Base-by-base conservation (phyloP, 2,797 vertebrate species). In the Cottoperca gobio region DNA sequence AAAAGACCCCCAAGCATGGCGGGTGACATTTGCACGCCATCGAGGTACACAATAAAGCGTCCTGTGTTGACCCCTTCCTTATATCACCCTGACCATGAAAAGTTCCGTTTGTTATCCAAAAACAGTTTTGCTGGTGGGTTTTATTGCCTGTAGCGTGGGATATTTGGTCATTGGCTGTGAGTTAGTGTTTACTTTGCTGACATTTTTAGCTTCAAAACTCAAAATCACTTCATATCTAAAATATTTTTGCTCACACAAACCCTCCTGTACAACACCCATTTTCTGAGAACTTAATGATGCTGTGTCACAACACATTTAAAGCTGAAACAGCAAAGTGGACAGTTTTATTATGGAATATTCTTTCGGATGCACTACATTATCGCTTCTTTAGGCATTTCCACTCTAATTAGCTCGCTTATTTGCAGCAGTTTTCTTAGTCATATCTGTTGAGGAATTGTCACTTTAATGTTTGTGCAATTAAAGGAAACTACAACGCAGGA, bases 391-490 rank as follows among this genome's bases (percentile, higher is more conserved):
- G 58, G 42, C 54, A 52, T 82, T 71, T 72, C 24, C 55, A 23
- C 48, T 64, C 46, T 80, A 84, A 87, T 89, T 83, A 85, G 42
- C 83, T 67, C 0, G 1, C 45, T 71, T 70, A 57, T 75, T 81
- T 82, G 24, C 73, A 16, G 37, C 71, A 50, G 37, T 59, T 75
- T n/a, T 73, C 79, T 66, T 60, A 49, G 31, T 83, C 68, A 70
- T 82, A 72, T 67, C 76, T 70, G 49, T 68, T 74, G 59, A 72
- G 77, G 60, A 83, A 89, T 76, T 81, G 71, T 35, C 65, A 79
- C 57, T 83, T 86, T 81, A 87, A 82, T 86, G 79, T 74, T 75
- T 57, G 26, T 61, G 65, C 82, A 67, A 79, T 85, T 82, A 81
- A 21, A 49, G 78, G 50, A 79, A 74, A 52, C 62, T 39, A 60